Conservation (phyloP, 2,113 vertebrate species). For the Tetraodon nigroviridis region DNA sequence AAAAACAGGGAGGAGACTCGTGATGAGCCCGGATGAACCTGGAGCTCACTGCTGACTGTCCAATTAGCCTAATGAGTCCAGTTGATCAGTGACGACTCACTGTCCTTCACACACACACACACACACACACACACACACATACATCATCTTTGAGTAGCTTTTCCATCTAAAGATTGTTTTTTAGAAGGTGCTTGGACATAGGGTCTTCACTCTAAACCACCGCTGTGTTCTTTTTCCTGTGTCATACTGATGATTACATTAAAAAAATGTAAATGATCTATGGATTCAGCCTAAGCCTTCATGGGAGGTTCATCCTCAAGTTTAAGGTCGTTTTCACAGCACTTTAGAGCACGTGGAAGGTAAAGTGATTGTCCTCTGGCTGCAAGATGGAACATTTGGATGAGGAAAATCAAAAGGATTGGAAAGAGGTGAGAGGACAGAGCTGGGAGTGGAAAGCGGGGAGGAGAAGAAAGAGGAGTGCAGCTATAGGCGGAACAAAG, state of each 20-base stretch:
- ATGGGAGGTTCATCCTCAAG: slow-evolving; percentile 22
- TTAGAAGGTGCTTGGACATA: not conserved
- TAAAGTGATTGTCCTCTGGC: slow-evolving; percentile 10
- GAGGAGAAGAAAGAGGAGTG: slow-evolving; percentile 16
- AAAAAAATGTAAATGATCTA: no score
- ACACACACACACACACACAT: not conserved
- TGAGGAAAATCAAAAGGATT: slow-evolving; percentile 25
- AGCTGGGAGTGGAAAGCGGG: slow-evolving; percentile 23
- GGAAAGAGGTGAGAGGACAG: slow-evolving; percentile 35
- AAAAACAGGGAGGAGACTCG: slow-evolving; percentile 41
- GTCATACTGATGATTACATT: no score
- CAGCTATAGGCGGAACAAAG: slow-evolving; percentile 32
- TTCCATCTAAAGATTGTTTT: slow-evolving; percentile 6
- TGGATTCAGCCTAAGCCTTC: not conserved
- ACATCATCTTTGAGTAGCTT: slow-evolving; percentile 34
- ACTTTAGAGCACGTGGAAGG: slow-evolving; percentile 17
- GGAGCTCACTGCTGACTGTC: slow-evolving; percentile 52
- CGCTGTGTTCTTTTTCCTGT: slow-evolving; percentile 18
- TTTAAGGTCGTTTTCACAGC: not conserved
- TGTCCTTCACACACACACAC: slow-evolving; percentile 7
- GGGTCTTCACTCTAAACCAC: not conserved
- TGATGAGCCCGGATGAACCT: slow-evolving; percentile 54
- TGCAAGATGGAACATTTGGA: slow-evolving; percentile 18
- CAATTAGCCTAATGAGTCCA: slow-evolving; percentile 72
- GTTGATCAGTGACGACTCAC: slow-evolving; percentile 49